These are phyloP conservation scores for Calliopum simillimum DNA, from an alignment of 2,888 invertebrate genomes.

Conservation along the genomic window DNA sequence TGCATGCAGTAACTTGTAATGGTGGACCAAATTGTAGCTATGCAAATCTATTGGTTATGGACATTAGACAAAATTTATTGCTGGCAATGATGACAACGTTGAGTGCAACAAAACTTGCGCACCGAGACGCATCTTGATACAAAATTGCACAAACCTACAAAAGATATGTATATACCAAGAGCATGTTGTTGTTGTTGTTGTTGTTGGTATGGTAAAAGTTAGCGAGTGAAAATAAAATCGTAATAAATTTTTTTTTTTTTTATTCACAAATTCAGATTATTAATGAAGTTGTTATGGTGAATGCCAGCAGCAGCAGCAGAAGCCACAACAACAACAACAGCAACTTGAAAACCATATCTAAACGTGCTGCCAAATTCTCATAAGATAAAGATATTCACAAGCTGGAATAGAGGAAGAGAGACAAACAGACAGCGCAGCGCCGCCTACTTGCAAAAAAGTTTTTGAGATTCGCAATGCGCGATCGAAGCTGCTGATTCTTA, in stretches of 20 bases:
- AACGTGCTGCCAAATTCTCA: conserved; percentile 1
- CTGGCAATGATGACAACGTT: background rate
- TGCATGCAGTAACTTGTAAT: background rate
- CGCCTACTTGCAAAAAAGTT: conserved; percentile 9
- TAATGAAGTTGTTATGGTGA: conserved; percentile 47
- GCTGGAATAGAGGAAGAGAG: too few species aligned
- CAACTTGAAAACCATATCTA: conserved; percentile 14
- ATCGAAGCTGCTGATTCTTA: background rate
- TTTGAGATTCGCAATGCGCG: background rate
- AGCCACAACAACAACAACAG: background rate
- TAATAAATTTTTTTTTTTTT: too few species aligned
- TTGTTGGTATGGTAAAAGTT: too few species aligned
- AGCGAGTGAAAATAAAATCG: too few species aligned
- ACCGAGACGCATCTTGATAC: conserved; percentile 1
- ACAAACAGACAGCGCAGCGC: background rate
- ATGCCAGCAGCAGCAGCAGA: background rate
- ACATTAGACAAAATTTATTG: conserved; percentile 43
- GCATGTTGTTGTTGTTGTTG: too few species aligned
- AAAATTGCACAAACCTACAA: conserved; percentile 1
- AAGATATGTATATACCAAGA: background rate
- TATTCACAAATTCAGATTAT: conserved; percentile 38
- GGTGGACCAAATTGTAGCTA: conserved; percentile 1
- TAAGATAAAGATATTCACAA: conserved; percentile 34
- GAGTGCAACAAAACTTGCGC: background rate
- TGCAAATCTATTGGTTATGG: conserved; percentile 41